A percentile compares a stretch with the other conserved stretches of the same genome.
These are phyloP conservation scores for Odocoileus hemionus DNA, from an alignment of 2,113 vertebrate genomes.

Conservation along the genomic window DNA sequence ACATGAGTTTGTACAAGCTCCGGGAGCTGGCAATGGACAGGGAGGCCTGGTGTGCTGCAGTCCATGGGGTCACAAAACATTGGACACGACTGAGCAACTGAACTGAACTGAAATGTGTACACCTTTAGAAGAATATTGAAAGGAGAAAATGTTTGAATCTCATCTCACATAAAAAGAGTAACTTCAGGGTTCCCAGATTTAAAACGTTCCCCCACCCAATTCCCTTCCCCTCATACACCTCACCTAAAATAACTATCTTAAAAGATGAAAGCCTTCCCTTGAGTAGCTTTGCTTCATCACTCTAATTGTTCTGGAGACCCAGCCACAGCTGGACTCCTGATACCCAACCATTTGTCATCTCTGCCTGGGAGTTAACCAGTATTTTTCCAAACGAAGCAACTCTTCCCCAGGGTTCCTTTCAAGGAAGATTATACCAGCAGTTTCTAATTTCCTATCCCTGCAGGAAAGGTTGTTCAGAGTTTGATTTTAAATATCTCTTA, in stretches of 20 bases:
- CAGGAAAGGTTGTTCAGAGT: constrained; percentile 22
- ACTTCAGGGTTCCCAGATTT: neutral
- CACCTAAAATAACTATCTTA: neutral
- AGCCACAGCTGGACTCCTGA: neutral
- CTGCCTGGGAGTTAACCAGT: neutral
- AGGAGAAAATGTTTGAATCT: neutral
- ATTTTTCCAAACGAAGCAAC: neutral
- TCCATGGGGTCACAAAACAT: neutral
- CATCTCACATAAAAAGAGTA: neutral
- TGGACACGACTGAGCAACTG: neutral
- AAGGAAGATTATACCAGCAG: neutral
- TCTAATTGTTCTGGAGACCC: neutral
- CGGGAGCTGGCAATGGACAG: neutral
- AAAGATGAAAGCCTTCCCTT: neutral
- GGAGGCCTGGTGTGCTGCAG: neutral
- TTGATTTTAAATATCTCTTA: neutral
- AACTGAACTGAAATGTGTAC: neutral
- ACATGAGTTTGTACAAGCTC: neutral
- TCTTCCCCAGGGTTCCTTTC: neutral
- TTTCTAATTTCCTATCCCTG: constrained; percentile 40
- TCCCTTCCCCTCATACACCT: neutral
- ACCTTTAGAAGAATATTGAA: neutral
- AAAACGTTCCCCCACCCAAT: neutral
- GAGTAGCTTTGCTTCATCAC: neutral
- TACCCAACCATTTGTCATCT: neutral